These are phyloP conservation scores for Pseudochirops cupreus DNA, from an alignment of 2,797 vertebrate species.

Conservation along the genomic window DNA sequence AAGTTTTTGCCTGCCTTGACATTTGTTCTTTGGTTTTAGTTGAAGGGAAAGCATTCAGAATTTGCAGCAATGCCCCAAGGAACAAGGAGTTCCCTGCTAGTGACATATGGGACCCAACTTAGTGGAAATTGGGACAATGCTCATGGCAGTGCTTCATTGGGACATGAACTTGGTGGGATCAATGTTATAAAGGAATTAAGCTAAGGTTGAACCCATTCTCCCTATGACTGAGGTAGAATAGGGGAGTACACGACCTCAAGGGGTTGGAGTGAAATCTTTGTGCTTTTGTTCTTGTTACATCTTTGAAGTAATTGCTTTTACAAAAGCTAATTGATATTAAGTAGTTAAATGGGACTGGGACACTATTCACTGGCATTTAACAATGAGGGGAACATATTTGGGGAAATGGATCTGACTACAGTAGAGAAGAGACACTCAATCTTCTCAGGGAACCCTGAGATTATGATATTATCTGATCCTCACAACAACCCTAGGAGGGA, in stretches of 20 bases:
- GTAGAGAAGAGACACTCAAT: neutral
- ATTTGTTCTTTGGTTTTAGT: neutral
- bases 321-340: neutral
- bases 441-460: neutral
- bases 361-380: too few species aligned
- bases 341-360: too few species aligned
- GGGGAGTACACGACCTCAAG: neutral
- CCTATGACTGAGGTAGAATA: neutral
- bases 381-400: too few species aligned
- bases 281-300: neutral
- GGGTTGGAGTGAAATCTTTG: neutral
- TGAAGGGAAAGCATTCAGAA: neutral
- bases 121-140: neutral
- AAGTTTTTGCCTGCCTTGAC: neutral
- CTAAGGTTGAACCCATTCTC: neutral
- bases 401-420: too few species aligned
- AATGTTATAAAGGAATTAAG: neutral
- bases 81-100: neutral
- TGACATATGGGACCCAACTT: neutral
- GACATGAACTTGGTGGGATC: neutral
- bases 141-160: neutral
- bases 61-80: neutral
- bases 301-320: neutral
- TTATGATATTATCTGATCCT: neutral
- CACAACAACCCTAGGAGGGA: neutral